Evolutionary conservation across 2,113 vertebrate genomes (phyloP).

Genomic region (Eublepharis macularius): DNA sequence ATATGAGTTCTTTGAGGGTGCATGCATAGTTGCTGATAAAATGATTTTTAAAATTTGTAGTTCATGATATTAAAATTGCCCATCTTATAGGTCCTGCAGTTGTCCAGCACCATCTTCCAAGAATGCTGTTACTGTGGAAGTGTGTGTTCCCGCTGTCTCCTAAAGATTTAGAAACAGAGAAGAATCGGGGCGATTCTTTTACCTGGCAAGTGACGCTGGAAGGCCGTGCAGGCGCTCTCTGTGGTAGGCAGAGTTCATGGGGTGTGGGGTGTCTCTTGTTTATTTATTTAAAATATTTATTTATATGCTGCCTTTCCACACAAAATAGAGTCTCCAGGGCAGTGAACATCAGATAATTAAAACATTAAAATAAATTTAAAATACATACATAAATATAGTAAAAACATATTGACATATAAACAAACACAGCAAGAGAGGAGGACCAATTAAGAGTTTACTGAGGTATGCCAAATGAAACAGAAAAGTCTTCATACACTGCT

Average conservation of each 20-base stretch:
- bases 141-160: constrained; percentile 88
- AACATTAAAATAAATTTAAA: no score
- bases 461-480: no score
- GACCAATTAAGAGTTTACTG: no score
- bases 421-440: no score
- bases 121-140: constrained; percentile 87
- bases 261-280: no score
- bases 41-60: background rate
- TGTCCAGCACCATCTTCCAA: constrained; percentile 83
- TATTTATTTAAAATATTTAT: no score
- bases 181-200: constrained; percentile 88
- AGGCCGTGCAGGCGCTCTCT: constrained; percentile 90
- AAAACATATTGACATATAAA: no score
- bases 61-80: constrained; percentile 9
- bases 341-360: no score
- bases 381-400: no score
- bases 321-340: no score
- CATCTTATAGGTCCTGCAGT: constrained; percentile 83
- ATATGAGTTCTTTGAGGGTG: background rate
- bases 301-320: no score
- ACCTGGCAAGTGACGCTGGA: constrained; percentile 95
- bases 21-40: background rate
- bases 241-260: constrained; percentile 80
- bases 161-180: constrained; percentile 89
- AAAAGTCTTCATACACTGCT: no score